Base-by-base conservation (phyloP, 2,888 invertebrate species). In the Poecilobothrus nobilitatus region DNA sequence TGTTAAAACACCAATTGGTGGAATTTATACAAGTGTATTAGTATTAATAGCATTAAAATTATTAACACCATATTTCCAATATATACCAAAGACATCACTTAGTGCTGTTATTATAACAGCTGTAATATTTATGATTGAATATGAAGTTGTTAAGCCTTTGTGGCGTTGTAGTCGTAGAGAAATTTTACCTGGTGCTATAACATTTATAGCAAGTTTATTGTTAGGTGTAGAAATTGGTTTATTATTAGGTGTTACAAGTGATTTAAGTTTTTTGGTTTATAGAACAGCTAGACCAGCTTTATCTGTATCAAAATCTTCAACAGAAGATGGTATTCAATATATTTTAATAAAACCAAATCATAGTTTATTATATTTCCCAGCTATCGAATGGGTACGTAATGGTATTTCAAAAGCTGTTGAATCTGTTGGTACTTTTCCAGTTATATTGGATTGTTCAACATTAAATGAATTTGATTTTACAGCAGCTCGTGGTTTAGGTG, bases 41-140 rank as follows among this genome's bases (percentile, higher is more conserved):
- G 94, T 96, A 15, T 79, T 96, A 4, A 77, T 95, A 69, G 91
- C 95, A 0, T 83, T 96, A n/a, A 90, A 90, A 72, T 84, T 95
- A 44, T 84, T 96, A 27, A 94, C 95, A 1, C 94, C 94, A 0
- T 92, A 92, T 77, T 96, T 96, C 82, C 91, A 91, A 75, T 94
- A 86, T 80, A 94, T 94, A 78, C 94, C 94, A 0, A 93, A 93
- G 82, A 91, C 94, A 0, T 90, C 94, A 0, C 83, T 97, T 21
- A 94, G 94, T 53, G 94, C 95, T 4, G 95, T 97, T 65, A 95
- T 97, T 71, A 95, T 97, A 73, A 92, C 93, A 78, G 96, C 97
- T 73, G 96, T 97, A 71, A 90, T 96, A 79, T 94, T 93, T 82
- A 95, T 95, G 94, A 93, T 95, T 76, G 94, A 95, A 81, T 94